Evolutionary conservation across 2,888 invertebrate species (phyloP).

Genomic region (Eutolmus rufibarbis): DNA sequence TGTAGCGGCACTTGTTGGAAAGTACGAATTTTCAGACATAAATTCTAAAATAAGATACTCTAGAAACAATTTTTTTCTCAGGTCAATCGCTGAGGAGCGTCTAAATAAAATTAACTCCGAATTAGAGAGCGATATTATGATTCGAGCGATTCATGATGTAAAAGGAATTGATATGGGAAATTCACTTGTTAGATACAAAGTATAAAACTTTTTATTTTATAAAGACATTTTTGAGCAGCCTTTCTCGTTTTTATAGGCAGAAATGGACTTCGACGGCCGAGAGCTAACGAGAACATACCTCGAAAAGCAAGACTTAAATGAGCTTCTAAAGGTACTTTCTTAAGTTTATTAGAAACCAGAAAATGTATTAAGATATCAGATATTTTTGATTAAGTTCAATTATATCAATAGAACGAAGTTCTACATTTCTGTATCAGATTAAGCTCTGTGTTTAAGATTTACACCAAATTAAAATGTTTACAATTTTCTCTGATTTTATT

Average conservation of each 20-base stretch:
- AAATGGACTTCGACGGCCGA: slow-evolving; percentile 97
- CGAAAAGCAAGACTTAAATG: slow-evolving; percentile 87
- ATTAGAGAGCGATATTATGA: slow-evolving; percentile 94
- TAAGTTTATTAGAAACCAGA: not conserved
- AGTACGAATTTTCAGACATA: slow-evolving; percentile 69
- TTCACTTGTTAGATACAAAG: slow-evolving; percentile 91
- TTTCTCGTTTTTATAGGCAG: slow-evolving; percentile 68
- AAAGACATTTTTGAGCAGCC: not conserved
- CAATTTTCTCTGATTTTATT: slow-evolving; percentile 51
- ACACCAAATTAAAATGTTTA: no score
- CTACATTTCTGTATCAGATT: no score
- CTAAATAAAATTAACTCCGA: slow-evolving; percentile 87
- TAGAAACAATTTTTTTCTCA: slow-evolving; percentile 55
- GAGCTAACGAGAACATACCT: slow-evolving; percentile 92
- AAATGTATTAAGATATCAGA: not conserved
- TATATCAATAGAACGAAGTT: no score
- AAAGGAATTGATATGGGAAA: slow-evolving; percentile 99
- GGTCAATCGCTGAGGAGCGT: slow-evolving; percentile 88
- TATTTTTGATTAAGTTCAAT: no score
- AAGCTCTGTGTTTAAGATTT: no score
- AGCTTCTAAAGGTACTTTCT: slow-evolving; percentile 73
- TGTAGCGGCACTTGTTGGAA: slow-evolving; percentile 89
- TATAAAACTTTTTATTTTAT: slow-evolving; percentile 49
- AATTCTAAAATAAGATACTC: not conserved
- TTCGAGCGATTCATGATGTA: slow-evolving; percentile 93